A percentile compares a stretch with the other conserved stretches of the same genome.
Evolutionary conservation across 2,888 invertebrate genomes (phyloP).

Genomic region (Graphium colonna): DNA sequence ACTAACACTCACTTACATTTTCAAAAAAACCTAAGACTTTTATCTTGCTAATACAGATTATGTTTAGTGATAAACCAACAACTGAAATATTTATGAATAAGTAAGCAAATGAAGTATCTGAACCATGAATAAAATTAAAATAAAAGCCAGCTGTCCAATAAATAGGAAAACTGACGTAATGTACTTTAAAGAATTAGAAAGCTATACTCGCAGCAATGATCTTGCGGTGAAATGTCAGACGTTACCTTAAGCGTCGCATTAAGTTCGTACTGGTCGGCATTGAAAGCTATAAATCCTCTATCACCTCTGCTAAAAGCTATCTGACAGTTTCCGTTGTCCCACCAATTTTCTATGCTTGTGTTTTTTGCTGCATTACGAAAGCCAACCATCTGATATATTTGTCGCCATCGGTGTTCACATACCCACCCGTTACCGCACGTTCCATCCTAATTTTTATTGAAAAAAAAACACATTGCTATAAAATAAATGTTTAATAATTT

Average conservation of each 20-base stretch:
- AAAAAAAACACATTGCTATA: not conserved
- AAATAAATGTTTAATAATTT: too few relatives aligned
- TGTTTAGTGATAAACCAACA: too few relatives aligned
- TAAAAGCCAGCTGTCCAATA: not conserved
- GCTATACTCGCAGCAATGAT: too few relatives aligned
- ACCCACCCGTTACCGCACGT: slow-evolving; percentile 87
- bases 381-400: too few relatives aligned
- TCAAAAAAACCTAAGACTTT: too few relatives aligned
- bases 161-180: too few relatives aligned
- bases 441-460: slow-evolving; percentile 58
- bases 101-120: not conserved
- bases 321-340: slow-evolving; percentile 89
- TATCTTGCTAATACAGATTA: too few relatives aligned
- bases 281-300: slow-evolving; percentile 87
- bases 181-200: too few relatives aligned
- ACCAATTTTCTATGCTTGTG: slow-evolving; percentile 82
- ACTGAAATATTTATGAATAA: not conserved
- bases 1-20: too few relatives aligned
- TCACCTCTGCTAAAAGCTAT: slow-evolving; percentile 89
- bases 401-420: slow-evolving; percentile 91
- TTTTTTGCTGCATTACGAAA: slow-evolving; percentile 84
- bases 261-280: slow-evolving; percentile 81
- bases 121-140: not conserved
- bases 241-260: slow-evolving; percentile 75
- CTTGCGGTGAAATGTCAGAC: not conserved